phyloP scores from a whole-genome alignment of 2,113 vertebrate species.

The Mixornis gularis region DNA sequence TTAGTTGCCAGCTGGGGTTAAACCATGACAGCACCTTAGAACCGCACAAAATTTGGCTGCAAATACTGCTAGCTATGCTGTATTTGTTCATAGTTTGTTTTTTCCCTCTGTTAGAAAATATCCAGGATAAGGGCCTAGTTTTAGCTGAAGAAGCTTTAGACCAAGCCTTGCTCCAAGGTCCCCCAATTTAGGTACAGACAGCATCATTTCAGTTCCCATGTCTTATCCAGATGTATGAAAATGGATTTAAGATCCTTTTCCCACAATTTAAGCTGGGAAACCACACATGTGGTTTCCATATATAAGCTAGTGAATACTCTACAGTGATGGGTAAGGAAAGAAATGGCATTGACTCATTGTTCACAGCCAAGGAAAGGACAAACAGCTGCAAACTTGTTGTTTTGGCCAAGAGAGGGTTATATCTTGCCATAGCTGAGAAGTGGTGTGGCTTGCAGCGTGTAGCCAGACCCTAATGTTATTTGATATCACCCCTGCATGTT shows the following conservation, averaged over 20 bases:
- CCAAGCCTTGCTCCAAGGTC: neutral
- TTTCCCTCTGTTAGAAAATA: neutral
- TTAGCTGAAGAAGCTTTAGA: neutral
- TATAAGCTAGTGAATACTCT: neutral
- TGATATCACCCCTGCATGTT: neutral
- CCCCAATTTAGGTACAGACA: fast-evolving
- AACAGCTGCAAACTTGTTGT: neutral
- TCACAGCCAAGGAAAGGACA: neutral
- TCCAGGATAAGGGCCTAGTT: neutral
- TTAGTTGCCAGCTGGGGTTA: neutral
- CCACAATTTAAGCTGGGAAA: neutral
- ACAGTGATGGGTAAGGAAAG: neutral
- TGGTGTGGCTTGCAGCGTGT: neutral
- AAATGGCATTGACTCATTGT: neutral
- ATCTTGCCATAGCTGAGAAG: too few relatives aligned
- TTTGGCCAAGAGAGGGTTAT: too few relatives aligned
- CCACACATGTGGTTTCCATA: neutral
- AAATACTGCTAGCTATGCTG: neutral
- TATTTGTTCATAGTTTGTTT: neutral
- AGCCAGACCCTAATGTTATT: too few relatives aligned
- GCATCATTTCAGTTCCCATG: fast-evolving
- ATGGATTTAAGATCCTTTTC: neutral
- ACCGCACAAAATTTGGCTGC: neutral
- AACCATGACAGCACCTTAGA: neutral
- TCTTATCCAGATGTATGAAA: neutral